Evolutionary conservation across 2,888 invertebrate species (phyloP), one percentile per base, ranked within the genome.

Genomic region (Acronicta leporina): DNA sequence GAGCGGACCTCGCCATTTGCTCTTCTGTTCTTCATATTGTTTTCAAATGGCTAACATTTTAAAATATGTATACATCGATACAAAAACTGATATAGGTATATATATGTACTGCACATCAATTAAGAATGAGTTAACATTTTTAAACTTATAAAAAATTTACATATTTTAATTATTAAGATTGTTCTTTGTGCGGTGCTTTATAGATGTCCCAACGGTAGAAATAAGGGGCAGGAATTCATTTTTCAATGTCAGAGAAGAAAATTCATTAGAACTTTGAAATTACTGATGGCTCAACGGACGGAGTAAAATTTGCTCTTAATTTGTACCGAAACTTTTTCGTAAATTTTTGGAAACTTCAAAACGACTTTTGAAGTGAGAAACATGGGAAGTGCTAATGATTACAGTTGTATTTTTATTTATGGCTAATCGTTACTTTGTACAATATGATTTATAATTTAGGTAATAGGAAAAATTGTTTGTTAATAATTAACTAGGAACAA

Each of bases 231-330:
- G 80, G 86, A 92, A 93, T 91, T 92, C 92, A 94, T 94, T 94
- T 93, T 91, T 94, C 94, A 94, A 92, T 91, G 94, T 94, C 94
- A 90, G 85, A 88, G 89, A 91, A 91, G 90, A 91, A 94, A 94
- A 94, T 94, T 94, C 94, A 94, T 94, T 94, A 94, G 89, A 94
- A 94, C 90, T 94, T 92, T 89, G 92, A 92, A 92, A 94, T 94
- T 94, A 92, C 94, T 92, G 92, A 94, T 94, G 92, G 92, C 91
- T 90, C 91, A 94, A 90, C 91, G 92, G 93, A 91, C 91, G 91
- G 87, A 92, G 93, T 91, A 86, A 92, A 93, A 93, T 92, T 94
- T 88, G 88, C 92, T 94, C 92, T 93, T 93, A 94, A 94, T 94
- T 94, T 94, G 93, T 90, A 91, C 89, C 70, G 79, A 92, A 94